Conservation (phyloP, 37 sponge, comb jelly and placozoan genomes). For the Chondrosia reniformis region DNA sequence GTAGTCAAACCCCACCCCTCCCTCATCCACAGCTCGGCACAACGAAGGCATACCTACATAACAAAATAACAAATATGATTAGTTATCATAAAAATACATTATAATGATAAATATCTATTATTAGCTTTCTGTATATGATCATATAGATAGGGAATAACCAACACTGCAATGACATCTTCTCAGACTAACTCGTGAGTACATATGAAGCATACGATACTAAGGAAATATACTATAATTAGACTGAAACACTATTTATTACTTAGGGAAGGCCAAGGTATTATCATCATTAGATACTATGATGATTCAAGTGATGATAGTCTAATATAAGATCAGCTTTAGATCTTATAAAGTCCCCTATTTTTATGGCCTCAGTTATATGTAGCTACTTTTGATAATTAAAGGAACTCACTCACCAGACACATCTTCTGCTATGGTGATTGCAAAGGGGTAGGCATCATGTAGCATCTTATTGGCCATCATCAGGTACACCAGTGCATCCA, state of each 20-base stretch:
- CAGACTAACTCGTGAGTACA: too few species aligned
- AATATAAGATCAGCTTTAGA: too few species aligned
- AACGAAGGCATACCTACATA: constrained; percentile 47
- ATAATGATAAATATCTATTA: background rate
- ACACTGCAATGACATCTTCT: too few species aligned
- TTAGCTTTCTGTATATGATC: constrained; percentile 30
- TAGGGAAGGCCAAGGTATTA: background rate
- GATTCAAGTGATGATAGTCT: too few species aligned
- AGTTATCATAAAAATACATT: background rate
- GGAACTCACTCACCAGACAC: constrained; percentile 45
- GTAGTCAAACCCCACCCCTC: constrained; percentile 91
- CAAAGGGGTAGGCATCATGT: constrained; percentile 62
- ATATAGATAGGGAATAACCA: too few species aligned
- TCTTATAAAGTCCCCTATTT: background rate
- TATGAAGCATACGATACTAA: too few species aligned
- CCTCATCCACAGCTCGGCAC: constrained; percentile 67
- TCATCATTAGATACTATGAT: too few species aligned
- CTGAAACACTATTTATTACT: too few species aligned
- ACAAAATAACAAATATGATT: background rate
- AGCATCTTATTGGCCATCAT: constrained; percentile 90
- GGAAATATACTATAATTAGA: too few species aligned
- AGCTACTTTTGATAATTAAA: background rate
- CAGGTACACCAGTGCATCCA: constrained; percentile 80
- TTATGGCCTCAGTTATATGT: background rate
- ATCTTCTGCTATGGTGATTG: constrained; percentile 92